These are phyloP conservation scores for Pyrochroa serraticornis DNA, from an alignment of 2,888 invertebrate species.

Conservation along the genomic window DNA sequence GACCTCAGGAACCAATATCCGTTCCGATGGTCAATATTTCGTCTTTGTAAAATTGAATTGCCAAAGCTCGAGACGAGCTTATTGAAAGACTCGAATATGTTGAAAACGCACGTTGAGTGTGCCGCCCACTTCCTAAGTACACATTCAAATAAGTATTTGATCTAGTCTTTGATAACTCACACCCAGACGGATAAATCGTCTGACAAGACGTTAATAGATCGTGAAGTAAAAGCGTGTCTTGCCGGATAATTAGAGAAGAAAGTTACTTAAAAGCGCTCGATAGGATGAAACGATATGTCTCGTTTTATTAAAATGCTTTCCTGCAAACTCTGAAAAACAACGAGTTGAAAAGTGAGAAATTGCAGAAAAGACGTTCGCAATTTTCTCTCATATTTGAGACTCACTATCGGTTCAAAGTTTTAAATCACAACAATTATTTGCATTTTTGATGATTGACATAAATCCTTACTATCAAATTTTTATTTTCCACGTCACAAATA, in stretches of 20 bases:
- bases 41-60: constrained; percentile 24
- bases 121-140: too few relatives aligned
- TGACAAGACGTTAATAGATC: constrained; percentile 5
- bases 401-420: too few relatives aligned
- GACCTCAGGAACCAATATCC: constrained; percentile 21
- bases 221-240: constrained; percentile 21
- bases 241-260: constrained; percentile 7
- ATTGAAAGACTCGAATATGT: constrained; percentile 19
- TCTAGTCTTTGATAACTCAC: background rate
- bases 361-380: too few relatives aligned
- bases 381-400: too few relatives aligned
- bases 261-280: constrained; percentile 12
- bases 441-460: too few relatives aligned
- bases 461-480: too few relatives aligned
- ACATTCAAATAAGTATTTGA: background rate
- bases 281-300: background rate
- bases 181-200: too few relatives aligned
- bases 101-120: constrained; percentile 18
- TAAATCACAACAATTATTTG: too few relatives aligned
- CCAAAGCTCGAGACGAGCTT: constrained; percentile 17
- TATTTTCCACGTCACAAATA: too few relatives aligned
- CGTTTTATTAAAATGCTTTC: too few relatives aligned
- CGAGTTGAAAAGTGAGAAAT: too few relatives aligned
- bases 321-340: too few relatives aligned
- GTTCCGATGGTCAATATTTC: constrained; percentile 24